Conservation (phyloP, 2,888 invertebrate genomes). For the Stenolophus ochropezus region DNA sequence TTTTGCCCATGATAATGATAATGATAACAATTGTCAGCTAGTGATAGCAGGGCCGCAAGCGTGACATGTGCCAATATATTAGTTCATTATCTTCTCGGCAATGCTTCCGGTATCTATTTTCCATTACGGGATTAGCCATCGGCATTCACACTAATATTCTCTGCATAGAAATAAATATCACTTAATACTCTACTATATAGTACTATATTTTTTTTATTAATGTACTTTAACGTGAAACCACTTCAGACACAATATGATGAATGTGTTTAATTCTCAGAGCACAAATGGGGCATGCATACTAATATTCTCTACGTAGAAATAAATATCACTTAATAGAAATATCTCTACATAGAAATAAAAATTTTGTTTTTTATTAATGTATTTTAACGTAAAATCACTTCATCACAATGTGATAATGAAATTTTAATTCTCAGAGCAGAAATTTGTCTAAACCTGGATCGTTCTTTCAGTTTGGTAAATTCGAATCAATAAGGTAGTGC, state of each 20-base stretch:
- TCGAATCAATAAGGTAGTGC: too few species aligned
- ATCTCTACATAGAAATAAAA: not conserved
- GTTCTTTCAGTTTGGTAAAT: too few species aligned
- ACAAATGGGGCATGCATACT: too few species aligned
- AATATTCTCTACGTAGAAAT: too few species aligned
- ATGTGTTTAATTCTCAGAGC: too few species aligned
- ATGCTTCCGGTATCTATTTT: slow-evolving; percentile 1
- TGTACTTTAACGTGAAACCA: not conserved
- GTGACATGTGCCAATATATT: slow-evolving; percentile 27
- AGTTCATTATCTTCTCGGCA: slow-evolving; percentile 1
- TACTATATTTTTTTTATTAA: not conserved
- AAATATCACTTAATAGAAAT: too few species aligned
- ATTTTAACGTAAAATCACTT: not conserved
- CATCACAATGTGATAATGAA: not conserved
- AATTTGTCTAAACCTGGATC: too few species aligned
- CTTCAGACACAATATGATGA: not conserved
- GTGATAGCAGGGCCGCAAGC: not conserved
- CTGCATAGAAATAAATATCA: too few species aligned
- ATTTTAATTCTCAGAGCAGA: too few species aligned
- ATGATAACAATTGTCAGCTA: slow-evolving; percentile 26
- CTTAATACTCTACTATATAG: not conserved
- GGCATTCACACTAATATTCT: too few species aligned
- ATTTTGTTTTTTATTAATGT: not conserved
- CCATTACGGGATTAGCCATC: not conserved
- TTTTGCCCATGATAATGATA: slow-evolving; percentile 28